phyloP scores from a whole-genome alignment of 2,888 invertebrate genomes.

The Lypha dubia region DNA sequence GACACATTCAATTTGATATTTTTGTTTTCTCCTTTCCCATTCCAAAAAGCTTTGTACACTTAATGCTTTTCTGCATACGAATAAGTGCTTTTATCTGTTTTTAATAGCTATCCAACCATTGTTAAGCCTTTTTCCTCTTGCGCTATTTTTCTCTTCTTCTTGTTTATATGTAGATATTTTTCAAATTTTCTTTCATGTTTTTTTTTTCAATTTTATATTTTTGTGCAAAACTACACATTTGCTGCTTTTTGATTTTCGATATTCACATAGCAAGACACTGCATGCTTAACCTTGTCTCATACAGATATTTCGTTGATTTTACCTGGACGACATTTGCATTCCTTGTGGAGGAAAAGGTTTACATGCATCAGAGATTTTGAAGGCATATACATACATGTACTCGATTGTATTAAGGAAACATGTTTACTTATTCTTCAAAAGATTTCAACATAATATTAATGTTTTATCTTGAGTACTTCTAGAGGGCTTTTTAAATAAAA shows the following conservation, averaged over 20 bases:
- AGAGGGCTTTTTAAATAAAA: neutral
- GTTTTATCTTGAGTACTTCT: neutral
- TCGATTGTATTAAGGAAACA: neutral
- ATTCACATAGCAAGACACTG: conserved; percentile 2
- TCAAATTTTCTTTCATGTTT: neutral
- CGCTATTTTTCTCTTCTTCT: neutral
- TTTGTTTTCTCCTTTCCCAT: neutral
- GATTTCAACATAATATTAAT: neutral
- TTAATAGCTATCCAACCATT: conserved; percentile 21
- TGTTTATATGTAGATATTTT: neutral
- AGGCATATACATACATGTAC: neutral
- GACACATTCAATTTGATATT: no score
- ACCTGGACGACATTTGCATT: conserved; percentile 9
- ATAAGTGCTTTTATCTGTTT: conserved; percentile 36
- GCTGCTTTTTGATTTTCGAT: conserved; percentile 11
- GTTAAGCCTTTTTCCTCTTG: neutral
- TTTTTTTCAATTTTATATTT: neutral
- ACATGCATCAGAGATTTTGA: neutral
- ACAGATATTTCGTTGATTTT: conserved; percentile 18
- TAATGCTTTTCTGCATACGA: conserved; percentile 6
- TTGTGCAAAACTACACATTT: neutral
- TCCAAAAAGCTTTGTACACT: neutral
- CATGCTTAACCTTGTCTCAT: conserved; percentile 11
- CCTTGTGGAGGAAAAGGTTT: neutral
- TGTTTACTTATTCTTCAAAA: neutral